Evolutionary conservation across 1,140 invertebrate species (phyloP).

Genomic region (Archegozetes longisetosus): DNA sequence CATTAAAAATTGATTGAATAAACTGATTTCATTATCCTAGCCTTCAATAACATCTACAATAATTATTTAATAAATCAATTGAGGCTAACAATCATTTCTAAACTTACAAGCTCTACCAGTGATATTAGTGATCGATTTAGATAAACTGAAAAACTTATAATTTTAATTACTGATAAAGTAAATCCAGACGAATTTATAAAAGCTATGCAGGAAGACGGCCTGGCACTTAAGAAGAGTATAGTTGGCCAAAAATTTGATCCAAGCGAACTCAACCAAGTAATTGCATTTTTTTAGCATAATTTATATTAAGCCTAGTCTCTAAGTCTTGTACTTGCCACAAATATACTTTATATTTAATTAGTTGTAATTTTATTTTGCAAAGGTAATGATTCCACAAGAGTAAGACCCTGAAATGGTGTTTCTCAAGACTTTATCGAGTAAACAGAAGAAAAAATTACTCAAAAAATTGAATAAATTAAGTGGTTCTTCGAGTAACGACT

Average conservation of each 20-base stretch:
- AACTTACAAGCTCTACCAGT: neutral
- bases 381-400: slow-evolving; percentile 20
- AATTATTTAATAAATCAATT: neutral
- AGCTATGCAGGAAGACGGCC: slow-evolving; percentile 78
- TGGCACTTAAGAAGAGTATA: slow-evolving; percentile 63
- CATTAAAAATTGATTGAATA: neutral
- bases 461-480: slow-evolving; percentile 40
- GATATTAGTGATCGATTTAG: neutral
- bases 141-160: neutral
- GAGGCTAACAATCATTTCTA: neutral
- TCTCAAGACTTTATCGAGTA: slow-evolving; percentile 60
- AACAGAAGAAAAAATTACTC: slow-evolving; percentile 76
- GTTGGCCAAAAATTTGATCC: slow-evolving; percentile 42
- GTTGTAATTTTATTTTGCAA: slow-evolving; percentile 4
- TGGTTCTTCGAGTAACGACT: neutral
- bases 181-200: slow-evolving; percentile 59
- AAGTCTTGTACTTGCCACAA: no score
- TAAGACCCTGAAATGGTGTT: slow-evolving; percentile 51
- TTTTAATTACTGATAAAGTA: slow-evolving; percentile 27
- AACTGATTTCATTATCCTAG: no score
- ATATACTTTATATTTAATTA: neutral
- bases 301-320: no score
- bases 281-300: no score
- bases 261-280: slow-evolving; percentile 29
- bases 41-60: neutral